Base-by-base conservation (phyloP, 2,888 invertebrate species). In the Hydraecia micacea region DNA sequence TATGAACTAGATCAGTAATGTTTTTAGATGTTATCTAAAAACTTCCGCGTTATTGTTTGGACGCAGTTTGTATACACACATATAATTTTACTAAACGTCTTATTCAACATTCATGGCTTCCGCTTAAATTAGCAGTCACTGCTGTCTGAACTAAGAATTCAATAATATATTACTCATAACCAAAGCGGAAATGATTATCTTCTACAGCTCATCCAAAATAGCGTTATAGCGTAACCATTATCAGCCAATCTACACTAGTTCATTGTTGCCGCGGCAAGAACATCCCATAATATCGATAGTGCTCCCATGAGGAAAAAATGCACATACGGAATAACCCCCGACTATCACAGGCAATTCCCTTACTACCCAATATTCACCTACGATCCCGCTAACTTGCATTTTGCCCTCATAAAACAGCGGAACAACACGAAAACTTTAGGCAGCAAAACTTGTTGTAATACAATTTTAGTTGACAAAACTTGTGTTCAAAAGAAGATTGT, bases 381-480 rank as follows among this genome's bases (percentile, higher is more conserved):
- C 28, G 52, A 63, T 7, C 49, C 32, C 28, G 65, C 62, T 77
- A 28, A 77, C 74, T 69, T 85, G 85, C 81, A 87, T 71, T 81
- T 79, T 76, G 25, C 32, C 8, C 21, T 60, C 49, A 72, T 75
- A 74, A 70, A 78, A 86, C 65, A 52, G 32, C 5, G 3, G 55
- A 73, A 73, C 65, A 83, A 67, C 73, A 73, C 46, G 52, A 49
- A 74, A 88, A 89, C 81, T 88, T 86, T 67, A 42, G 13, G 21
- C 58, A 77, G 83, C 77, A 87, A 78, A 90, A 88, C 87, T 88
- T 85, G 84, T 75, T 79, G 80, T 87, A 88, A 87, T 84, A 88
- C 85, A 86, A 91, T 90, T 90, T 88, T 86, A 88, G 81, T 88
- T 83, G 85, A 87, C 84, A 80, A 85, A 90, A 89, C 86, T 89